Conservation (phyloP, 92 coral and sea anemone genomes). For the Parazoanthus darwini region DNA sequence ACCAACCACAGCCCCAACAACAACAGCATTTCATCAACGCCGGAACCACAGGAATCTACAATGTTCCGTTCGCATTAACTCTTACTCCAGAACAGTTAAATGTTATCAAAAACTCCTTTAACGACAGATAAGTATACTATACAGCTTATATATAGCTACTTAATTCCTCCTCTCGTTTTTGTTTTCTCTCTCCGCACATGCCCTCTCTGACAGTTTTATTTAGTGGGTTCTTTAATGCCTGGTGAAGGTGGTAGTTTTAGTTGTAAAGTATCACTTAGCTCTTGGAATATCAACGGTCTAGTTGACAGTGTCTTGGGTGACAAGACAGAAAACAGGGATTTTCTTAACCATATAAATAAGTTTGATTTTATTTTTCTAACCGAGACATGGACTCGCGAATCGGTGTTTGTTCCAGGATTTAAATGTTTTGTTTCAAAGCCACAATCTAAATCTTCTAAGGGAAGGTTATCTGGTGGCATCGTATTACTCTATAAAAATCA, state of each 20-base stretch:
- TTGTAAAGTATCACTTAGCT: neutral
- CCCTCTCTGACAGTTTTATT: slow-evolving; percentile 7
- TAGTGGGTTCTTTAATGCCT: slow-evolving; percentile 17
- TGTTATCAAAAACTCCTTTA: neutral
- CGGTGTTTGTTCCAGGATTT: slow-evolving; percentile 23
- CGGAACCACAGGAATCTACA: slow-evolving; percentile 6
- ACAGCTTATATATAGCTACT: neutral
- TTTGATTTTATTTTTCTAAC: slow-evolving; percentile 1
- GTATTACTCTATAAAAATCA: slow-evolving; percentile 5
- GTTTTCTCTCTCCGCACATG: slow-evolving; percentile 12
- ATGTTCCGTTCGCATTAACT: slow-evolving; percentile 6
- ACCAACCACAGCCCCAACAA: neutral
- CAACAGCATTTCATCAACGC: neutral
- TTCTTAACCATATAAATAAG: neutral
- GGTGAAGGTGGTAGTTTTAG: slow-evolving; percentile 3
- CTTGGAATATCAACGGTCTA: slow-evolving; percentile 4
- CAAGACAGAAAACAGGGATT: slow-evolving; percentile 1
- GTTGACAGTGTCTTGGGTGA: neutral
- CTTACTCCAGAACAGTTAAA: neutral
- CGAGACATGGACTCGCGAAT: slow-evolving; percentile 14
- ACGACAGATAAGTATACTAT: slow-evolving; percentile 9
- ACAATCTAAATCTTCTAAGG: neutral
- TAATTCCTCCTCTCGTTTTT: slow-evolving; percentile 1
- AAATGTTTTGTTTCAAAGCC: slow-evolving; percentile 11
- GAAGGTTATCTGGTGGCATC: slow-evolving; percentile 1